phyloP scores from a whole-genome alignment of 37 sponge, comb jelly and placozoan genomes.

The Hormiphora californensis region DNA sequence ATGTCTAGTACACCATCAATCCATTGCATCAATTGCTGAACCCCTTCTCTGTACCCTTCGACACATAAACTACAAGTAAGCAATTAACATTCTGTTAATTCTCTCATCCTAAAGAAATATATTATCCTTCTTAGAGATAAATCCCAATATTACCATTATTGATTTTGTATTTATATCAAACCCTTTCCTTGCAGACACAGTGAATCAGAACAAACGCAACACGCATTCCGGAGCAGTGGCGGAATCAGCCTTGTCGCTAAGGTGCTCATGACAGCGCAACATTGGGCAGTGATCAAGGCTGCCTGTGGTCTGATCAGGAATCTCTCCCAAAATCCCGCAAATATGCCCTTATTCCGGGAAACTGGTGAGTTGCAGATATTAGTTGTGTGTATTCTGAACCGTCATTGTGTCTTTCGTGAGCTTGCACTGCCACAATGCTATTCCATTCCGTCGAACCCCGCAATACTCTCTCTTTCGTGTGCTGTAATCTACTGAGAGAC shows the following conservation, averaged over 20 bases:
- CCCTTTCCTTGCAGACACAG: constrained; percentile 12
- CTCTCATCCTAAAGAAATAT: no score
- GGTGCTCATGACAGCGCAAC: constrained; percentile 7
- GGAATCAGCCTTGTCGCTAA: constrained; percentile 18
- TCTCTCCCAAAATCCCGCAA: background rate
- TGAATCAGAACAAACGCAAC: constrained; percentile 40
- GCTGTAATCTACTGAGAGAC: background rate
- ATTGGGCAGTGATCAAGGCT: constrained; percentile 52
- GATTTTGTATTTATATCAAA: background rate
- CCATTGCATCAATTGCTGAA: constrained; percentile 32
- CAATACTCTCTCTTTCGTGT: background rate
- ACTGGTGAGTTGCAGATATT: background rate
- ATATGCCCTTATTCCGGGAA: constrained; percentile 7
- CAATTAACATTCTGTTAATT: no score
- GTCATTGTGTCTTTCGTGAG: background rate
- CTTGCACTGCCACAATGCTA: background rate
- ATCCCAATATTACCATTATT: background rate
- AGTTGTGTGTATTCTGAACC: background rate
- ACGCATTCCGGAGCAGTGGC: constrained; percentile 22
- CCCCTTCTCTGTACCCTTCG: constrained; percentile 38
- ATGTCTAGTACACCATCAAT: constrained; percentile 17
- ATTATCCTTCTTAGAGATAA: no score
- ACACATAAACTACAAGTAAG: constrained; percentile 48
- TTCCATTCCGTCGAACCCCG: background rate
- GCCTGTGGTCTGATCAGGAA: constrained; percentile 44